Conservation (phyloP, 1,140 invertebrate species). For the Lanistes nyassanus region DNA sequence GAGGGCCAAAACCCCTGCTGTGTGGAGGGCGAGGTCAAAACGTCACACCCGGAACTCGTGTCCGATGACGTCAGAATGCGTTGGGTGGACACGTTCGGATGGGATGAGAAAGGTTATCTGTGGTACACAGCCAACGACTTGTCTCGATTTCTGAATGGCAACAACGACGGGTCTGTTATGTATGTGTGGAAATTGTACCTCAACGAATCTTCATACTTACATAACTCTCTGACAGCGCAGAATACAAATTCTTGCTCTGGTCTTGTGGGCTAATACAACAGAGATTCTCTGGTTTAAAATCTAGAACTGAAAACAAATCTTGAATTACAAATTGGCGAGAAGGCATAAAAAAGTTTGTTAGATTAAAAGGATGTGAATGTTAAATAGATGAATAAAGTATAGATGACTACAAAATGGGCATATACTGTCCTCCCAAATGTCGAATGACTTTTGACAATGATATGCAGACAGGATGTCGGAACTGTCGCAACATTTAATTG, state of each 20-base stretch:
- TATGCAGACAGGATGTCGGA: no score
- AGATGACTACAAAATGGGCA: no score
- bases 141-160: slow-evolving; percentile 28
- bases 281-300: no score
- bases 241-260: neutral
- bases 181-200: slow-evolving; percentile 43
- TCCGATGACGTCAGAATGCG: slow-evolving; percentile 31
- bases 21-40: slow-evolving; percentile 32
- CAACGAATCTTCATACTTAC: slow-evolving; percentile 36
- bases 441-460: no score
- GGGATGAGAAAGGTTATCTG: slow-evolving; percentile 38
- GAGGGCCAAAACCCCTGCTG: slow-evolving; percentile 15
- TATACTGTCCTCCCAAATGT: no score
- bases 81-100: slow-evolving; percentile 41
- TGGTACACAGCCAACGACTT: slow-evolving; percentile 44
- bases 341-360: no score
- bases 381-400: no score
- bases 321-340: no score
- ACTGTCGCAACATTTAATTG: no score
- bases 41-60: slow-evolving; percentile 15
- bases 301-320: no score
- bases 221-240: neutral
- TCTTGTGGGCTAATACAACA: no score
- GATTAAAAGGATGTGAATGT: no score
- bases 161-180: slow-evolving; percentile 23